Conservation (phyloP, 2,888 invertebrate species). For the Cataglyphis cursor region DNA sequence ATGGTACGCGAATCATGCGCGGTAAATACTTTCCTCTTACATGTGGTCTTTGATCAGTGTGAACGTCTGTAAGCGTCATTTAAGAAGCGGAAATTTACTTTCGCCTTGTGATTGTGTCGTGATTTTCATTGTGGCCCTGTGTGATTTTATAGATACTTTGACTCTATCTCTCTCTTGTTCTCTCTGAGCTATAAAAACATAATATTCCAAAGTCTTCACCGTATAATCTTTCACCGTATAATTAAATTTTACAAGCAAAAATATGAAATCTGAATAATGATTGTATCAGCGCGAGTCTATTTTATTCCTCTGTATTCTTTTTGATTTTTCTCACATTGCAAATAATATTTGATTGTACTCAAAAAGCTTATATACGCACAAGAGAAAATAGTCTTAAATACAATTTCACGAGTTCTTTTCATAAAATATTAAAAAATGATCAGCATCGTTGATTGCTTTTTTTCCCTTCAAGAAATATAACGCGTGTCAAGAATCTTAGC, state of each 20-base stretch:
- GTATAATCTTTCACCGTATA: neutral
- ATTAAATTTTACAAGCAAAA: neutral
- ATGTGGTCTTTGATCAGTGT: conserved; percentile 27
- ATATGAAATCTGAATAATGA: conserved; percentile 4
- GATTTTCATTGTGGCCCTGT: conserved; percentile 3
- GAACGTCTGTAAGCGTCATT: conserved; percentile 33
- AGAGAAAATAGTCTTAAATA: neutral
- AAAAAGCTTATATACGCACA: neutral
- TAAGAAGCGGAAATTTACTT: conserved; percentile 9
- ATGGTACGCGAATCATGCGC: conserved; percentile 14
- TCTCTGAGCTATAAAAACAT: neutral
- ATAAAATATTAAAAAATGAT: neutral
- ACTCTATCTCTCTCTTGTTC: neutral
- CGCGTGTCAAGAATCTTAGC: neutral
- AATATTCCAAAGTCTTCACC: conserved; percentile 7
- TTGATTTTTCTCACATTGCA: neutral
- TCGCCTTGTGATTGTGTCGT: conserved; percentile 9
- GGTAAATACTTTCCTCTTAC: conserved; percentile 54
- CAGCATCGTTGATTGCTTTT: neutral
- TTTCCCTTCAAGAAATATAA: neutral
- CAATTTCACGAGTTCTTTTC: neutral
- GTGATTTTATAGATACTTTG: conserved; percentile 1
- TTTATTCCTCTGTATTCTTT: neutral
- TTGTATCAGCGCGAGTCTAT: neutral
- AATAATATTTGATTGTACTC: conserved; percentile 5